Conservation (phyloP, 2,113 vertebrate genomes). For the Gyps fulvus region DNA sequence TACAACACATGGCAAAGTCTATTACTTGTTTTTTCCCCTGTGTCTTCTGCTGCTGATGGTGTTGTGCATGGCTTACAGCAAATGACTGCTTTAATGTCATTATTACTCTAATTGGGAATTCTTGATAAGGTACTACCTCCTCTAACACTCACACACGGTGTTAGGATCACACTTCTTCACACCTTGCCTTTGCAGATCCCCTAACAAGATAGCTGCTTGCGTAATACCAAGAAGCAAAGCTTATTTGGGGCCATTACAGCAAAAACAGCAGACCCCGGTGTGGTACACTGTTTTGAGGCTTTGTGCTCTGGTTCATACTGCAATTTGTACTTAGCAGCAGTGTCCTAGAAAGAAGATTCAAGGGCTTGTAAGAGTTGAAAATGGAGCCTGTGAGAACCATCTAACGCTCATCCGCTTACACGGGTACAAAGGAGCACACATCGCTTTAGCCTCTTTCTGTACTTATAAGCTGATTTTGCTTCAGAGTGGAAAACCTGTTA, state of each 20-base stretch:
- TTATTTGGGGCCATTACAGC: background rate
- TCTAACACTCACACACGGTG: background rate
- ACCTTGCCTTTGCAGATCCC: background rate
- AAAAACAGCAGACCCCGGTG: background rate
- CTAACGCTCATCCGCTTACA: background rate
- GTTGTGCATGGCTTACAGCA: background rate
- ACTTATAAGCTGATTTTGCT: background rate
- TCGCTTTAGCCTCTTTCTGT: accelerated
- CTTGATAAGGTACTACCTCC: background rate
- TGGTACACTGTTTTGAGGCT: background rate
- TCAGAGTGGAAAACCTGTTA: background rate
- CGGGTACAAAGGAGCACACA: background rate
- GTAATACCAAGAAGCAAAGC: background rate
- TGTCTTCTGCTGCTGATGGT: background rate
- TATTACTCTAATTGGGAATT: background rate
- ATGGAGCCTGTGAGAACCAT: background rate
- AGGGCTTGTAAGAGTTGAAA: background rate
- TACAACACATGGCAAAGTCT: background rate
- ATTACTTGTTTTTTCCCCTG: accelerated
- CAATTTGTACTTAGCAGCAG: background rate
- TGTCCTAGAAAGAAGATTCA: background rate
- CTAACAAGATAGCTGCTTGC: background rate
- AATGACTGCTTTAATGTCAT: background rate
- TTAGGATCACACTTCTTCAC: background rate
- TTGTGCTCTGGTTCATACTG: background rate